Evolutionary conservation across 2,888 invertebrate genomes (phyloP), one percentile per base, ranked within the genome.

Genomic region (Crepidodera aurea): DNA sequence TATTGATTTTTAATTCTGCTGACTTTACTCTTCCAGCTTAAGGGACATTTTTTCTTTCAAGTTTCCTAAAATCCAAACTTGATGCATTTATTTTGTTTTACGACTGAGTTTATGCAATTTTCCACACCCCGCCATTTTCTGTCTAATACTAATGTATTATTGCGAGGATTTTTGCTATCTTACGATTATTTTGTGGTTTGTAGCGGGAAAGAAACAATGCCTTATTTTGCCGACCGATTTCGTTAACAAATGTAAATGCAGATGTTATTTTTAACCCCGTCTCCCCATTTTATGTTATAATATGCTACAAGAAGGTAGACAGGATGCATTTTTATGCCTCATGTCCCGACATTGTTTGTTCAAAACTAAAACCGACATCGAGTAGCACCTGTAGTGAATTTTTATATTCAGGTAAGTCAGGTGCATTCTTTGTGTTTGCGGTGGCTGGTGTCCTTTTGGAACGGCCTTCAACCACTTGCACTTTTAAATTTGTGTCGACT

Each of bases 361-460:
- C 42, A 32, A 61, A 51, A 48, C 34, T 18, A 48, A 48, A 54
- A 60, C 46, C 48, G 53, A 54, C 53, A 54, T 25, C 42, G 48
- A 48, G 51, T 51, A 50, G 61, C 61, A 61, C 61, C 61, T 61
- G 61, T 61, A 42, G 51, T 61, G 61, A 61, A 61, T 61, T 61
- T 61, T 61, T 51, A 56, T 54, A 51, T 51, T 34, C 55, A 61
- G 61, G 55, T 56, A 61, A 56, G 61, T 61, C 61, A 56, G 61
- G 61, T 61, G 61, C 55, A 56, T 51, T 42, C 61, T 56, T 61
- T 61, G 48, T 56, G 25, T 18, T 51, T 15, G 44, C 13, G 25
- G 34, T 57, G 39, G 48, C 39, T 50, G 57, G 18, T 39, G 57
- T 57, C 48, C 48, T 46, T 56, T 56, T 37, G 22, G 18, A 56